These are phyloP conservation scores for Betta splendens DNA, from an alignment of 2,797 vertebrate species.

Conservation along the genomic window DNA sequence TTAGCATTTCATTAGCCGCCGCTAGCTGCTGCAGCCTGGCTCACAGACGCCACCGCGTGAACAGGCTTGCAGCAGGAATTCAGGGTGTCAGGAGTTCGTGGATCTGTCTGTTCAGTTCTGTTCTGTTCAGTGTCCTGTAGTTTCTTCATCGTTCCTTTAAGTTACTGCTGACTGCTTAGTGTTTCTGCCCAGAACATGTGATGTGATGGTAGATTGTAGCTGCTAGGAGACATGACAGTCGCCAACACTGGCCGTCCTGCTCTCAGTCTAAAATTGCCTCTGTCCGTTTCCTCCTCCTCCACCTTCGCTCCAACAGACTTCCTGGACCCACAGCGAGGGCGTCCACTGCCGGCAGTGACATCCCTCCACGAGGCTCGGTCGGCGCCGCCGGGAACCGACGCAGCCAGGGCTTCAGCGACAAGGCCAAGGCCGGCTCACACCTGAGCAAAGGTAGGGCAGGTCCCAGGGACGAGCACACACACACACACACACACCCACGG, in stretches of 20 bases:
- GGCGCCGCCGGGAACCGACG: constrained; percentile 88
- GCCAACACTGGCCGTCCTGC: too few relatives aligned
- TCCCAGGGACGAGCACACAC: too few relatives aligned
- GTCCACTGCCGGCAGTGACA: constrained; percentile 89
- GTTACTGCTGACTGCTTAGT: too few relatives aligned
- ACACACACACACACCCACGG: too few relatives aligned
- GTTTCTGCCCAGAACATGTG: not conserved
- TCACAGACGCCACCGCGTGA: constrained; percentile 9
- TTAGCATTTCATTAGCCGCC: constrained; percentile 61
- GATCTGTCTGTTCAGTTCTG: too few relatives aligned
- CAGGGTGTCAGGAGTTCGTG: constrained; percentile 40
- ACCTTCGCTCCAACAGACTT: constrained; percentile 82
- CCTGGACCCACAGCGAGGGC: constrained; percentile 91
- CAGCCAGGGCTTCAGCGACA: constrained; percentile 96
- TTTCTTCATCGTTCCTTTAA: too few relatives aligned
- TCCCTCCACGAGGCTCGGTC: constrained; percentile 84
- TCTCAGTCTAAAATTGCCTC: too few relatives aligned
- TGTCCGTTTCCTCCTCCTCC: constrained; percentile 4
- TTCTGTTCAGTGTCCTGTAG: too few relatives aligned
- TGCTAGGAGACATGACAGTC: too few relatives aligned
- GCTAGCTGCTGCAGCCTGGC: constrained; percentile 7
- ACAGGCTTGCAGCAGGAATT: constrained; percentile 23
- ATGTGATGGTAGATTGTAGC: not conserved
- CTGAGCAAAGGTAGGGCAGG: constrained; percentile 92
- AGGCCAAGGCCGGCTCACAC: constrained; percentile 87